Conservation (phyloP, 2,888 invertebrate genomes). For the Tubulanus polymorphus region DNA sequence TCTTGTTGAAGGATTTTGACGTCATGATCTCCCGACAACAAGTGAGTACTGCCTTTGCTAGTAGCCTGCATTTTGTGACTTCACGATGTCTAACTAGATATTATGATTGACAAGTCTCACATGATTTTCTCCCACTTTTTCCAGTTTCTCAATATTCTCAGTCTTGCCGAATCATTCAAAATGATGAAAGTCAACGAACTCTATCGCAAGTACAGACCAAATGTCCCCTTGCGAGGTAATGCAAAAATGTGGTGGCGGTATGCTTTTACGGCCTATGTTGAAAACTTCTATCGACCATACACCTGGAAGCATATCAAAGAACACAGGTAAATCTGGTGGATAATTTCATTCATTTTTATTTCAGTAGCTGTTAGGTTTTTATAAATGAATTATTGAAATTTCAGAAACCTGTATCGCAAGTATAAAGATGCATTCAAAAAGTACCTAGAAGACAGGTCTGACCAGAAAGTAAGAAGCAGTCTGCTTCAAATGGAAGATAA, state of each 20-base stretch:
- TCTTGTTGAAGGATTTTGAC: constrained; percentile 63
- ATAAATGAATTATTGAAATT: constrained; percentile 9
- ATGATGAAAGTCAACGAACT: constrained; percentile 66
- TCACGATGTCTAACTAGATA: not conserved
- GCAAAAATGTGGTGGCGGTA: constrained; percentile 73
- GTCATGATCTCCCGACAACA: constrained; percentile 68
- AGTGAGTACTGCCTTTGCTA: constrained; percentile 27
- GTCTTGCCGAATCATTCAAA: constrained; percentile 53
- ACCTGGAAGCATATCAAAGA: constrained; percentile 69
- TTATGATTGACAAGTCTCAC: not conserved
- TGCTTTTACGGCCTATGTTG: constrained; percentile 67
- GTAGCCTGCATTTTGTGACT: not conserved
- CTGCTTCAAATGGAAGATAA: constrained; percentile 72
- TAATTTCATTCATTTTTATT: not conserved
- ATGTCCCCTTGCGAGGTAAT: constrained; percentile 60
- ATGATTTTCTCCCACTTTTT: constrained; percentile 8
- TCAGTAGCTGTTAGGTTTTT: not conserved
- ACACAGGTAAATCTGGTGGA: constrained; percentile 65
- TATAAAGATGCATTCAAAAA: constrained; percentile 71
- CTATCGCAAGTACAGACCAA: constrained; percentile 65
- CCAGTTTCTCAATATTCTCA: constrained; percentile 62
- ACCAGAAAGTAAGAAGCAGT: constrained; percentile 70
- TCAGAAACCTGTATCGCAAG: constrained; percentile 62
- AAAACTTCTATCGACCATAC: constrained; percentile 69
- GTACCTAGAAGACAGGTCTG: constrained; percentile 67